These are phyloP conservation scores for Mythimna ferrago DNA, from an alignment of 2,888 invertebrate genomes.

Conservation along the genomic window DNA sequence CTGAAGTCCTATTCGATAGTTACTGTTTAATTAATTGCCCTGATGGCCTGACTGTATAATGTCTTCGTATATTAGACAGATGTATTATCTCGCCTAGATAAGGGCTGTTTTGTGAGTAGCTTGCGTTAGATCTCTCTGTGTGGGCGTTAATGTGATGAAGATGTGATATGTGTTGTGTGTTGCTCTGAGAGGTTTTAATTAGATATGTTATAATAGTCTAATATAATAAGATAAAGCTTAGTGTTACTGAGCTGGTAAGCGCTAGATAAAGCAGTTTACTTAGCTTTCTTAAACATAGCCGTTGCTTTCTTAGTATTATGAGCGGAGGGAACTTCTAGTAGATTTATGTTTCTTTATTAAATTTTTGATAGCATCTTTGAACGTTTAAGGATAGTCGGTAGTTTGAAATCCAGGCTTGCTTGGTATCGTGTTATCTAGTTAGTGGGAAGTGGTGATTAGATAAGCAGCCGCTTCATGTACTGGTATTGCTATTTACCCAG, in stretches of 20 bases:
- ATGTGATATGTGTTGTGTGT: constrained; percentile 8
- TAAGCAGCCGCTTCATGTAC: no score
- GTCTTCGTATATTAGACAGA: constrained; percentile 16
- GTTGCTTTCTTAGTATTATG: no score
- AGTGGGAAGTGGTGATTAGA: no score
- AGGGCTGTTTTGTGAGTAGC: constrained; percentile 18
- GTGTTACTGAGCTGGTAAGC: background rate
- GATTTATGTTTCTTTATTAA: background rate
- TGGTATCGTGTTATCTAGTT: no score
- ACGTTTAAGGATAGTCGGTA: background rate
- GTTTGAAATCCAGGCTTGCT: background rate
- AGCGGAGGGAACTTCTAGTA: background rate
- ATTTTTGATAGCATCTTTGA: background rate
- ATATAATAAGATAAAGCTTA: constrained; percentile 3
- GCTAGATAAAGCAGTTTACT: background rate
- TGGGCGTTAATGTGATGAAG: constrained; percentile 41
- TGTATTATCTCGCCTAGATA: constrained; percentile 31
- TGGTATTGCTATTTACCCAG: no score
- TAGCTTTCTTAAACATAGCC: background rate
- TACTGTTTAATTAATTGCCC: constrained; percentile 61
- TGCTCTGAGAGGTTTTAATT: constrained; percentile 41
- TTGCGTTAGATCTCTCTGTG: constrained; percentile 26
- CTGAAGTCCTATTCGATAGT: constrained; percentile 59
- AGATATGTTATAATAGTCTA: background rate
- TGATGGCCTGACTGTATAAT: constrained; percentile 32